Percentiles rank a stretch among this genome's conserved stretches.
Conservation (phyloP, 2,113 vertebrate species). For the Phrynosoma platyrhinos region DNA sequence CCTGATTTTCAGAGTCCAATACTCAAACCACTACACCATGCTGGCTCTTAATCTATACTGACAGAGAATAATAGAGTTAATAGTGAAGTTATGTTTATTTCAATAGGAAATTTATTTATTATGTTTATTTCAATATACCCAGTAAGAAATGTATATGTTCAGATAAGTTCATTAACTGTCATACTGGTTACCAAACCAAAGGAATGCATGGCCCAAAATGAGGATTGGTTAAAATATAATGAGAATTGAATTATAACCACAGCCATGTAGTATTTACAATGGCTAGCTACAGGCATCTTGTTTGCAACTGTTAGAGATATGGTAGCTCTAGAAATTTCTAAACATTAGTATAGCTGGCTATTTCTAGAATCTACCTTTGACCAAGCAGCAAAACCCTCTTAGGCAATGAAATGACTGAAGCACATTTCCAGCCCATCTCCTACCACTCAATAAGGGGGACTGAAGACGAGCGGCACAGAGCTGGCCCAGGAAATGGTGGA, state of each 20-base stretch:
- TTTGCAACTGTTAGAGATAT: background rate
- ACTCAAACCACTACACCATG: too few relatives aligned
- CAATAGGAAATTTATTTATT: too few relatives aligned
- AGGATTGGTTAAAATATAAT: constrained; percentile 4
- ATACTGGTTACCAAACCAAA: constrained; percentile 1
- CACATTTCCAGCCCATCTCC: background rate
- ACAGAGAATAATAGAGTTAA: background rate
- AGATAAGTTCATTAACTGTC: background rate
- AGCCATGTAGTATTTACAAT: background rate
- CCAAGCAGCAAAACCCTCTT: background rate
- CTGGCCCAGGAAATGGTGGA: too few relatives aligned
- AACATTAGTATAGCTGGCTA: background rate
- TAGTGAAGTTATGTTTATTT: background rate
- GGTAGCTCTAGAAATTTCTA: background rate
- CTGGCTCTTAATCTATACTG: background rate
- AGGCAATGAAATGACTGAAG: background rate
- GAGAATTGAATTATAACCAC: background rate
- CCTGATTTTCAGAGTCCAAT: too few relatives aligned
- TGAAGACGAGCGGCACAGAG: too few relatives aligned
- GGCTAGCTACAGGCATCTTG: background rate
- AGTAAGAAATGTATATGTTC: background rate
- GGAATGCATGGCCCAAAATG: background rate
- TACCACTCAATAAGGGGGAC: background rate
- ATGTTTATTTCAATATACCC: background rate
- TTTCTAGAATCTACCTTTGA: background rate